A percentile compares a stretch with the other conserved stretches of the same genome.
These are phyloP conservation scores for Drosophila nigrodunni DNA, from an alignment of 1,140 invertebrate species.

Conservation along the genomic window DNA sequence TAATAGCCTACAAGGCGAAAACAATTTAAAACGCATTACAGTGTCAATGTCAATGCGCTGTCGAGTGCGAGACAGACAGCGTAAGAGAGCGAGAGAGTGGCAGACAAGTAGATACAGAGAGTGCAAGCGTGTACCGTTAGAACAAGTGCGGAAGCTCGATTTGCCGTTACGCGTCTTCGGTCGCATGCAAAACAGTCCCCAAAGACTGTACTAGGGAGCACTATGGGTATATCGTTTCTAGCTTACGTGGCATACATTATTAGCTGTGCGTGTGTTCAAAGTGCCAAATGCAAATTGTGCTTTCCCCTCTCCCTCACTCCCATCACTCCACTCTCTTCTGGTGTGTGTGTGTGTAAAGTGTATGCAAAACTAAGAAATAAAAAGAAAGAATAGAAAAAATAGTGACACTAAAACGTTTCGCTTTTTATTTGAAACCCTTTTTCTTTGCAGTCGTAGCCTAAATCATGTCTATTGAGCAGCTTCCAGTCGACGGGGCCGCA, in stretches of 20 bases:
- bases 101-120: neutral
- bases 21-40: slow-evolving; percentile 50
- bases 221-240: slow-evolving; percentile 4
- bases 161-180: slow-evolving; percentile 60
- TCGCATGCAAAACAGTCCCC: slow-evolving; percentile 44
- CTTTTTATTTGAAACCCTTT: slow-evolving; percentile 12
- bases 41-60: slow-evolving; percentile 60
- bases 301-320: neutral
- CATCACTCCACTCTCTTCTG: neutral
- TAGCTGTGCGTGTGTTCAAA: slow-evolving; percentile 67
- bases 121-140: slow-evolving; percentile 54
- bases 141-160: slow-evolving; percentile 68
- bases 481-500: slow-evolving; percentile 54
- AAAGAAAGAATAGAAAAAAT: slow-evolving; percentile 17
- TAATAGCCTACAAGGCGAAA: slow-evolving; percentile 34
- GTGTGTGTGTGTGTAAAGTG: slow-evolving; percentile 39
- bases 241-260: slow-evolving; percentile 78
- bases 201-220: slow-evolving; percentile 33
- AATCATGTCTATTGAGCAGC: slow-evolving; percentile 71
- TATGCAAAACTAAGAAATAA: slow-evolving; percentile 37
- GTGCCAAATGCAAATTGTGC: slow-evolving; percentile 64
- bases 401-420: slow-evolving; percentile 42
- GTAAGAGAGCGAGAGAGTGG: neutral
- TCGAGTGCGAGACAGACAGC: slow-evolving; percentile 13
- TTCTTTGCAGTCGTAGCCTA: slow-evolving; percentile 57